Base-by-base conservation (phyloP, 2,113 vertebrate species). In the Aegotheles bennettii region DNA sequence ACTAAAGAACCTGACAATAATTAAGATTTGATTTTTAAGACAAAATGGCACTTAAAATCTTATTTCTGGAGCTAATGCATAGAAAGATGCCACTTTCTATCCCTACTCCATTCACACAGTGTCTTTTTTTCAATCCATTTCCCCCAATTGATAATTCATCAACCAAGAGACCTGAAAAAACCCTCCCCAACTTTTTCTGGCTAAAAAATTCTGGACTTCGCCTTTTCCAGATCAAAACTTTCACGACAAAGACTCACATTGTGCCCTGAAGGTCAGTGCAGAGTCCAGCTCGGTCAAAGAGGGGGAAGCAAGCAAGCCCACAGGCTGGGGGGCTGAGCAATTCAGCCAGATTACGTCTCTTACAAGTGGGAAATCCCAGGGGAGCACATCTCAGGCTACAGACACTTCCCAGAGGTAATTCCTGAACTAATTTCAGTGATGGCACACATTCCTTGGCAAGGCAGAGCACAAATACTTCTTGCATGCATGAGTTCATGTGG, bases 401-500 rank as follows among this genome's bases (percentile, higher is more conserved):
- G 63, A 36, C 59, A 12, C 90, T 73, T 93, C 90, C 88, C 90
- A 86, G 92, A 80, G 89, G 88, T 80, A 89, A 86, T 88, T 90
- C 89, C 90, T 93, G 88, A 90, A 50, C 59, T 50, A 4, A 42
- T 63, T 90, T 54, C 63, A 84, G 71, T 1, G 16, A 88, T 70
- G 86, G 94, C 70, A 81, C 83, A 43, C 78, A 85, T 93, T 84
- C 87, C 90, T 90, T 91, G 87, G 94, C 95, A 85, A 84, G 63
- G 61, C 92, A 91, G 24, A 71, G 87, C 84, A 81, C 77, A 54
- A 91, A 89, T 75, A 78, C 65, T 87, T 79, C 87, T 35, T 47
- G 69, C 60, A 68, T 13, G 47, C 51, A 59, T 15, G 60, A 94
- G 59, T 69, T 71, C n/a, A n/a, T n/a, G n/a, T n/a, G n/a, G n/a